Evolutionary conservation across 1,140 invertebrate species (phyloP).

Genomic region (Plectrocnemia conspersa): DNA sequence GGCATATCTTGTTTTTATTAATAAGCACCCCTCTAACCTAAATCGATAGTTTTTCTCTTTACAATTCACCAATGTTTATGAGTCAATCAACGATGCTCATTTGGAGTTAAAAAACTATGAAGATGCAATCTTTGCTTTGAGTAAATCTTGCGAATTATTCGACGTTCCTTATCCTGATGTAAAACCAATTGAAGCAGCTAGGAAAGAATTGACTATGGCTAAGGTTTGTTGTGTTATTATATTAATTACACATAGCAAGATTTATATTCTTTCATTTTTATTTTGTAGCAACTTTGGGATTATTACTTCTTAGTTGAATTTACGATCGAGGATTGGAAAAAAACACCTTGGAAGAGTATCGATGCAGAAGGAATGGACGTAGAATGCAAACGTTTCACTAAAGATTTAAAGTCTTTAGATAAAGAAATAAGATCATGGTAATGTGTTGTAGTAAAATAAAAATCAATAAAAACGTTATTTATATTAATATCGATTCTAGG

Average conservation of each 20-base stretch:
- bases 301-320: constrained; percentile 77
- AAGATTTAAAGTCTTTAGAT: constrained; percentile 77
- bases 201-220: constrained; percentile 72
- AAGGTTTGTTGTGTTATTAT: no score
- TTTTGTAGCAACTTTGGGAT: constrained; percentile 76
- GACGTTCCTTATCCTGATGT: constrained; percentile 82
- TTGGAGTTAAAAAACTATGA: constrained; percentile 65
- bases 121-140: constrained; percentile 60
- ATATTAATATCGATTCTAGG: constrained; percentile 37
- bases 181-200: constrained; percentile 66
- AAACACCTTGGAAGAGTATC: constrained; percentile 86
- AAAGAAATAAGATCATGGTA: constrained; percentile 82
- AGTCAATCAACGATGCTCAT: constrained; percentile 68
- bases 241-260: no score
- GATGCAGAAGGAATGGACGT: constrained; percentile 92
- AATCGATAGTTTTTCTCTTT: constrained; percentile 64
- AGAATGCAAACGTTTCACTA: constrained; percentile 87
- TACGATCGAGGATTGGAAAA: constrained; percentile 87
- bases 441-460: neutral
- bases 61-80: constrained; percentile 68
- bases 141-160: constrained; percentile 76
- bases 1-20: no score
- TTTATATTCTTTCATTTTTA: neutral
- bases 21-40: no score
- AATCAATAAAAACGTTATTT: neutral